Conservation (phyloP, 1,140 invertebrate species). For the Parapsyche elsis region DNA sequence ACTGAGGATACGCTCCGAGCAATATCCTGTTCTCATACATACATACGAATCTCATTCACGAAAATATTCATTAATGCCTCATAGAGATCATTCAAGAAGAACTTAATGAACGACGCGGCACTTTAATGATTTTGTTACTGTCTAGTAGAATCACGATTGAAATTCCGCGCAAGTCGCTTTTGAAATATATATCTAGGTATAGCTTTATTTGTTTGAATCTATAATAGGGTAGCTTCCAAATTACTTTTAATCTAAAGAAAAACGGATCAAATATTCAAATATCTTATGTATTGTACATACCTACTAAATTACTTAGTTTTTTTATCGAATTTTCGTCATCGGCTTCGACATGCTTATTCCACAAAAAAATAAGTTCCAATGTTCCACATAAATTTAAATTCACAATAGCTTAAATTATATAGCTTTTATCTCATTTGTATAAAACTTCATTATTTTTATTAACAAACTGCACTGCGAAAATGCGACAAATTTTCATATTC, state of each 20-base stretch:
- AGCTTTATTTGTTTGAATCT: neutral
- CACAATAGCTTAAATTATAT: no score
- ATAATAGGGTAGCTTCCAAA: neutral
- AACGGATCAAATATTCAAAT: no score
- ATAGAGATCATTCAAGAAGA: constrained; percentile 1
- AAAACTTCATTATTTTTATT: no score
- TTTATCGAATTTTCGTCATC: no score
- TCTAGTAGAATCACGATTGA: neutral
- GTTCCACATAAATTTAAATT: no score
- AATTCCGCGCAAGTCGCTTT: neutral
- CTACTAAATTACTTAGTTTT: no score
- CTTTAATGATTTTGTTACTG: neutral
- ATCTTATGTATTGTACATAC: no score
- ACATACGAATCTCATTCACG: constrained; percentile 8
- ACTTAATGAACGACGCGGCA: neutral
- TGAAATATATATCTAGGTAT: neutral
- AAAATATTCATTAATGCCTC: constrained; percentile 26
- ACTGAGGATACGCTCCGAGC: neutral
- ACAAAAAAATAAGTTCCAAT: no score
- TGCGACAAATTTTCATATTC: no score
- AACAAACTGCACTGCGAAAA: no score
- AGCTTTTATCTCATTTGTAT: no score
- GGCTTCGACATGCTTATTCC: no score
- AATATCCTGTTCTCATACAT: constrained; percentile 31
- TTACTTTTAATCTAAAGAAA: neutral